Percentiles rank a stretch among this genome's conserved stretches.
Evolutionary conservation across 2,888 invertebrate genomes (phyloP).

Genomic region (Protodeltote pygarga): DNA sequence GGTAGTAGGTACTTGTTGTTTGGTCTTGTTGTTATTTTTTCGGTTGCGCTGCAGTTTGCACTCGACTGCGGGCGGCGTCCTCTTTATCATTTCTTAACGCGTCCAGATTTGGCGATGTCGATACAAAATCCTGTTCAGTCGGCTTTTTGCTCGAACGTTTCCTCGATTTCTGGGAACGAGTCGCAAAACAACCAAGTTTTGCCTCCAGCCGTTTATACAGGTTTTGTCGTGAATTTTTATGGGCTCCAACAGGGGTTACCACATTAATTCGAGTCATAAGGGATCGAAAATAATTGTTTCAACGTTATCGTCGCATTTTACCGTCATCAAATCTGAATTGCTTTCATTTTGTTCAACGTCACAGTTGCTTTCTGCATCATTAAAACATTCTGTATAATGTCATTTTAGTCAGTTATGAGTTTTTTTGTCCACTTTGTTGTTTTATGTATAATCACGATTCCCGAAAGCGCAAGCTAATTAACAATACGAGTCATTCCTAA

Average conservation of each 20-base stretch:
- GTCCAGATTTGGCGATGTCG: conserved; percentile 84
- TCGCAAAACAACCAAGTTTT: conserved; percentile 78
- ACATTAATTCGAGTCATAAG: conserved; percentile 71
- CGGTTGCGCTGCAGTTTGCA: conserved; percentile 56
- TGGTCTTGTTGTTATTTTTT: conserved; percentile 62
- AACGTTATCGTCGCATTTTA: conserved; percentile 33
- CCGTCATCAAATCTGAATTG: conserved; percentile 37
- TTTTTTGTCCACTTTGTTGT: conserved; percentile 29
- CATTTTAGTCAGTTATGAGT: conserved; percentile 5
- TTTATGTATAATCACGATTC: conserved; percentile 40
- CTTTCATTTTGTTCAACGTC: conserved; percentile 18
- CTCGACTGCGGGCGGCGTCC: conserved; percentile 71
- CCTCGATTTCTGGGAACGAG: conserved; percentile 83
- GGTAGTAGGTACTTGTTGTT: conserved; percentile 53
- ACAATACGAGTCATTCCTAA: conserved; percentile 65
- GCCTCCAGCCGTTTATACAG: conserved; percentile 83
- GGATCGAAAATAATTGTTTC: conserved; percentile 61
- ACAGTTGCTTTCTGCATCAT: conserved; percentile 14
- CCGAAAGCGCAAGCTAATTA: conserved; percentile 45
- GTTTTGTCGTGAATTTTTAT: conserved; percentile 85
- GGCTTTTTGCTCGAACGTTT: conserved; percentile 82
- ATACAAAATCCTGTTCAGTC: conserved; percentile 84
- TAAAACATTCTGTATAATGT: conserved; percentile 20
- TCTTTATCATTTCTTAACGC: conserved; percentile 85
- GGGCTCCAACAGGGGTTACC: conserved; percentile 70